Evolutionary conservation across 2,113 vertebrate genomes (phyloP).

Genomic region (Oncorhynchus gorbuscha): DNA sequence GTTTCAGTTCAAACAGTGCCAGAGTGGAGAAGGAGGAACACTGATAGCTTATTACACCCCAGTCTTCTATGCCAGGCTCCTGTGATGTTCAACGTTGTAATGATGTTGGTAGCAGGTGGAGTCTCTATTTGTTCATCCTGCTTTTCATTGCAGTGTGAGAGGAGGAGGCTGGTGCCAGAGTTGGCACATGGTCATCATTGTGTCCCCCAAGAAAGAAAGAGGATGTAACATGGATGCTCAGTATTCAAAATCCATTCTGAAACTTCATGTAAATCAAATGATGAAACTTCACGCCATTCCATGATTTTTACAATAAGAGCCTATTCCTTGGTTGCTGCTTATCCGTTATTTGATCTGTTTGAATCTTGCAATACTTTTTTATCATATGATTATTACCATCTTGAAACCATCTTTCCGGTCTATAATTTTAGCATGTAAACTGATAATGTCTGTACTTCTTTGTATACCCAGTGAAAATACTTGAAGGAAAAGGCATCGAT

Average conservation of each 20-base stretch:
- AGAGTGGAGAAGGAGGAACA: not conserved
- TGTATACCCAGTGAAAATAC: not conserved
- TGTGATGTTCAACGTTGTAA: not conserved
- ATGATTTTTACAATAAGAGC: not conserved
- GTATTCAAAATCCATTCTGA: not conserved
- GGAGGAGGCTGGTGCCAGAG: not conserved
- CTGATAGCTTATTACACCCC: not conserved
- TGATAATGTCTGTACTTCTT: not conserved
- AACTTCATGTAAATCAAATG: not conserved
- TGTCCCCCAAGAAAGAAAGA: not conserved
- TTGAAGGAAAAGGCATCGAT: not conserved
- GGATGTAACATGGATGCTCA: not conserved
- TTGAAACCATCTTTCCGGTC: no score
- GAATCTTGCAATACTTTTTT: no score
- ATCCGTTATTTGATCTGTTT: no score
- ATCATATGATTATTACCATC: no score
- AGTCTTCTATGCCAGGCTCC: not conserved
- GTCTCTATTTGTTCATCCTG: conserved; percentile 19
- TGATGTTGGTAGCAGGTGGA: conserved; percentile 2
- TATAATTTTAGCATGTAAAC: not conserved
- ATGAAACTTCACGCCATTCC: not conserved
- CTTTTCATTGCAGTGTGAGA: conserved; percentile 13
- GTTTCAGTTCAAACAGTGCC: not conserved
- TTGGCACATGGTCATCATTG: not conserved
- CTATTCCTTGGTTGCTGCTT: not conserved